Percentiles rank a stretch among this genome's conserved stretches.
Conservation (phyloP, 2,113 vertebrate genomes). For the Centrocercus urophasianus region DNA sequence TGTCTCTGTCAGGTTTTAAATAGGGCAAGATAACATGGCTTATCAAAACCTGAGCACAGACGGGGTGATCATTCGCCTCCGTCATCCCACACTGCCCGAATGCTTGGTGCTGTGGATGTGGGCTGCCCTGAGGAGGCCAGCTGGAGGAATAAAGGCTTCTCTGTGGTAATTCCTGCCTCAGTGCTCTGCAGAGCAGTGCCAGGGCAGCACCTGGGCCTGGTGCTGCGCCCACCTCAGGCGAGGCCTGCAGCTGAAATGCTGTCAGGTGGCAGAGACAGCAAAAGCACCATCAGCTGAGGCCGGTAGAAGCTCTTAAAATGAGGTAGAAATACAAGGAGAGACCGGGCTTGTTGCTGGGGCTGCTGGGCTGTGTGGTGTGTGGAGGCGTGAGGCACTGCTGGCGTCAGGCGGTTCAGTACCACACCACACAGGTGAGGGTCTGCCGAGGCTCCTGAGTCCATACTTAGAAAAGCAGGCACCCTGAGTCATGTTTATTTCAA, state of each 20-base stretch:
- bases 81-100: conserved; percentile 16
- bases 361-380: neutral
- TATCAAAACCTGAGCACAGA: conserved; percentile 21
- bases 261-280: neutral
- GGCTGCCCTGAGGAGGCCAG: conserved; percentile 54
- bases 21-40: conserved; percentile 26
- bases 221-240: neutral
- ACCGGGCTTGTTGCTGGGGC: neutral
- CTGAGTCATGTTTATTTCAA: fast-evolving
- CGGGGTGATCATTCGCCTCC: conserved; percentile 35
- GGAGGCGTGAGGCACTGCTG: neutral
- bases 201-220: neutral
- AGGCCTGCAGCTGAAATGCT: neutral
- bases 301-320: neutral
- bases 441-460: neutral
- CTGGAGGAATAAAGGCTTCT: conserved; percentile 69
- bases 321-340: neutral
- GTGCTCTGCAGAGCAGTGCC: fast-evolving
- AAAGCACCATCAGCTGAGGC: no score
- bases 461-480: neutral
- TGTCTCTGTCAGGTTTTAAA: conserved; percentile 11
- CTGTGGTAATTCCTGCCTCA: neutral
- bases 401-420: neutral
- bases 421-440: neutral
- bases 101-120: conserved; percentile 48